A percentile compares a stretch with the other conserved stretches of the same genome.
These are phyloP conservation scores for Dysdera silvatica DNA, from an alignment of 1,140 invertebrate species.

Conservation along the genomic window DNA sequence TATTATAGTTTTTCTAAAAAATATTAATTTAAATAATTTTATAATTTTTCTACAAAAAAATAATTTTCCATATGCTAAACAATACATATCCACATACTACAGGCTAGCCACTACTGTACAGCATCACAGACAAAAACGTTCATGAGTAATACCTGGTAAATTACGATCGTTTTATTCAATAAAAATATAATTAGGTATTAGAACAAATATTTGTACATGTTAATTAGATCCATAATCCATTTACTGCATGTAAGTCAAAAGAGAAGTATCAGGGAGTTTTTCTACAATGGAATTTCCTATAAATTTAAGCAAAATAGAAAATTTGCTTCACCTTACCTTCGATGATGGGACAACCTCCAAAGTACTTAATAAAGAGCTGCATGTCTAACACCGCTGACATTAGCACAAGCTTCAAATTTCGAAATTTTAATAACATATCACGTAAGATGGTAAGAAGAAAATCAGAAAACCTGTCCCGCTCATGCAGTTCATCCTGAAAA, in stretches of 20 bases:
- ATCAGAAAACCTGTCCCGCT: slow-evolving; percentile 84
- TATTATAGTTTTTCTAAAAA: too few species aligned
- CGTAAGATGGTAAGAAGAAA: slow-evolving; percentile 79
- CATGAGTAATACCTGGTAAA: too few species aligned
- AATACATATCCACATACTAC: too few species aligned
- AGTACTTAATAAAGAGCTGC: slow-evolving; percentile 70
- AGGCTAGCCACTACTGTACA: too few species aligned
- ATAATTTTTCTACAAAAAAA: too few species aligned
- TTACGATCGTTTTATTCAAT: too few species aligned
- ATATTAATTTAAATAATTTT: too few species aligned
- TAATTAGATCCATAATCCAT: neutral
- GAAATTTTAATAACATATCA: slow-evolving; percentile 62
- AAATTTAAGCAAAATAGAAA: neutral
- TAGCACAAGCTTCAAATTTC: slow-evolving; percentile 69
- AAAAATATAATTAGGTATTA: too few species aligned
- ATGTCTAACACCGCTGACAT: slow-evolving; percentile 93
- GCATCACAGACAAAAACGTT: too few species aligned
- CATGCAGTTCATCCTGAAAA: slow-evolving; percentile 84
- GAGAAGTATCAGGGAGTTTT: neutral
- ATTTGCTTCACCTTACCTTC: slow-evolving; percentile 43
- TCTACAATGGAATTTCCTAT: neutral
- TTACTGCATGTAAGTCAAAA: neutral
- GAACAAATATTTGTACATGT: too few species aligned
- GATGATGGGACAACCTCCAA: slow-evolving; percentile 66
- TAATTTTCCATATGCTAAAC: too few species aligned